phyloP scores from a whole-genome alignment of 2,113 vertebrate species.

The Setophaga kirtlandii region DNA sequence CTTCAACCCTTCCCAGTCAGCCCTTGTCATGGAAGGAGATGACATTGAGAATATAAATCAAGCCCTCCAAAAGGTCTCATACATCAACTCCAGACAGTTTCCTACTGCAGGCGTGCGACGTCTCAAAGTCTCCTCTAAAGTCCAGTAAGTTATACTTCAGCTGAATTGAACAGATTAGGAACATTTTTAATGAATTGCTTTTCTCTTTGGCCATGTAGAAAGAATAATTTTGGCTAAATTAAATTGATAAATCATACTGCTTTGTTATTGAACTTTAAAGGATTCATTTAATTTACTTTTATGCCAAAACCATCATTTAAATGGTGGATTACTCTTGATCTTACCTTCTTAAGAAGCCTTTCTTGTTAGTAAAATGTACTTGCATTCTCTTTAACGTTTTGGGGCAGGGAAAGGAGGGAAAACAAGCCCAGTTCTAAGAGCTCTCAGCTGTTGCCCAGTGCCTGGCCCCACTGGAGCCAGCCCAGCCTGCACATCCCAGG shows the following conservation, averaged over 20 bases:
- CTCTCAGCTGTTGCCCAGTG: no score
- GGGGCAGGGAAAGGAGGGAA: neutral
- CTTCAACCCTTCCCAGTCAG: conserved; percentile 96
- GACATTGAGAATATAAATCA: conserved; percentile 90
- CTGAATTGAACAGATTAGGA: neutral
- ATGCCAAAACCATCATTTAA: neutral
- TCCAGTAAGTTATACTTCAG: conserved; percentile 85
- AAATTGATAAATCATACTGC: neutral
- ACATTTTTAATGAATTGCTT: neutral
- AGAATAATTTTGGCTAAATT: neutral
- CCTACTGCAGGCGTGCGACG: conserved; percentile 87
- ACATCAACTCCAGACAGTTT: conserved; percentile 97
- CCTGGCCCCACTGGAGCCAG: neutral
- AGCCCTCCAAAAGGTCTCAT: conserved; percentile 92
- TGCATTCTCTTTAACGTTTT: neutral
- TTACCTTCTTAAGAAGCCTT: neutral
- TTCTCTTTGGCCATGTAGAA: neutral
- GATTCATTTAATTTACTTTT: neutral
- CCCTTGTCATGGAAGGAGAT: conserved; percentile 94
- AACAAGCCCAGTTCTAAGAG: fast-evolving
- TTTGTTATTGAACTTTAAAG: neutral
- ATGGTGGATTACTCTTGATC: neutral
- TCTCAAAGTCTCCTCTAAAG: conserved; percentile 88
- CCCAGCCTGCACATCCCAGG: neutral
- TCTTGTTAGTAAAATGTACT: neutral